Base-by-base conservation (phyloP, 2,888 invertebrate genomes). In the Hypercompe scribonia region DNA sequence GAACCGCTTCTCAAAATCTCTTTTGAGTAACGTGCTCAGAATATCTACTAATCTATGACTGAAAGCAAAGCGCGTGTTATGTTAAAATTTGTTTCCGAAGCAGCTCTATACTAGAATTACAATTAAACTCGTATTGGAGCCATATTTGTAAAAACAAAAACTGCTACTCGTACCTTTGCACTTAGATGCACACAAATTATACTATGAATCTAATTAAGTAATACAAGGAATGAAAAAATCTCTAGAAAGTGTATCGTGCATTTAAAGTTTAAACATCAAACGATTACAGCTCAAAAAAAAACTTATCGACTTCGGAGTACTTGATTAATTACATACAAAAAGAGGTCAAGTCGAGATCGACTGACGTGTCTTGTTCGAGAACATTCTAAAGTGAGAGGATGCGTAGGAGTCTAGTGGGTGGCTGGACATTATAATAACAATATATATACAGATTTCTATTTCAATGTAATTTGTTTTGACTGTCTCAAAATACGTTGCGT, bases 371-470 rank as follows among this genome's bases (percentile, higher is more conserved):
- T 78, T 75, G 79, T 78, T 77, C 75, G 68, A 73, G 73, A 34
- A 63, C 68, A 71, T 77, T 82, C 72, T 80, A 85, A 81, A 87
- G 85, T 84, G 84, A 89, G 85, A 85, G 88, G 84, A 75, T 68
- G 80, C 81, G 88, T 88, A 76, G 88, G 85, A 76, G 86, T 77
- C 72, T 10, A 0, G 85, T 85, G 81, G 83, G 84, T 74, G 76
- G 68, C 73, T 68, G 73, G 68, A 77, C 70, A 58, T 64, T 64
- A 67, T 72, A 8, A 54, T 34, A 76, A 70, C 50, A 65, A 34
- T 73, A 72, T 68, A 68, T 15, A n/a, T 50, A 67, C 34, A 54
- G 68, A 74, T 67, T 67, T 67, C 34, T 66, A 68, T 66, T 58
- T 66, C 28, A 71, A 71, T 54, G 10, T 54, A 10, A 36, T 13